These are phyloP conservation scores for Norana najaformis DNA, from an alignment of 2,888 invertebrate genomes.

Conservation along the genomic window DNA sequence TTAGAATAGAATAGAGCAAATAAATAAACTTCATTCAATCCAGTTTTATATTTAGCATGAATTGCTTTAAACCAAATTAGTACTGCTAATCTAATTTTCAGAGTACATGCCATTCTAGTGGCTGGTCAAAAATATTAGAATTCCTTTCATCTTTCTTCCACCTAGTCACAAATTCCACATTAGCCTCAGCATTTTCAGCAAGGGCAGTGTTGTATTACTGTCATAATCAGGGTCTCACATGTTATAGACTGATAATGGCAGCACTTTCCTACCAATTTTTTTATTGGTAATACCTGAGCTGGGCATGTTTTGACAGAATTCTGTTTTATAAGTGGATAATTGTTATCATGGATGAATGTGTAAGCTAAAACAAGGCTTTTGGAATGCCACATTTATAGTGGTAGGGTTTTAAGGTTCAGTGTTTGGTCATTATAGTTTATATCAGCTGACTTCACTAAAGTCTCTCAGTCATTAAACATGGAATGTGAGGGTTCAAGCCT, in stretches of 20 bases:
- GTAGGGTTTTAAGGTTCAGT: too few relatives aligned
- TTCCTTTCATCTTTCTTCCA: not conserved
- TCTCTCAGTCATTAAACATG: not conserved
- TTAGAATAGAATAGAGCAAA: too few relatives aligned
- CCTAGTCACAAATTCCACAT: not conserved
- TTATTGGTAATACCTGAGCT: not conserved
- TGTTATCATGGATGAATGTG: not conserved
- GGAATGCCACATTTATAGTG: too few relatives aligned
- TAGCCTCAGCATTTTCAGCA: not conserved
- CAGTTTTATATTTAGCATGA: too few relatives aligned
- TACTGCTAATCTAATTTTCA: too few relatives aligned
- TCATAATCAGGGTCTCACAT: not conserved
- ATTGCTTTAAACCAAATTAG: too few relatives aligned
- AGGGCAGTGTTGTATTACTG: not conserved
- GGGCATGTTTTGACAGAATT: not conserved
- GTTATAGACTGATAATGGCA: not conserved
- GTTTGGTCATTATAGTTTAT: too few relatives aligned
- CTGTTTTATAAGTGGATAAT: not conserved
- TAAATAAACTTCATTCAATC: too few relatives aligned
- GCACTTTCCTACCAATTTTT: not conserved
- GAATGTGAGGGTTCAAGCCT: too few relatives aligned
- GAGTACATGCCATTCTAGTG: too few relatives aligned
- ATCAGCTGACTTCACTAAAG: too few relatives aligned
- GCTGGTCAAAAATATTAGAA: not conserved
- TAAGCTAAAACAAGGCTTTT: not conserved